Conservation (phyloP, 2,113 vertebrate species). For the Hiodon alosoides region DNA sequence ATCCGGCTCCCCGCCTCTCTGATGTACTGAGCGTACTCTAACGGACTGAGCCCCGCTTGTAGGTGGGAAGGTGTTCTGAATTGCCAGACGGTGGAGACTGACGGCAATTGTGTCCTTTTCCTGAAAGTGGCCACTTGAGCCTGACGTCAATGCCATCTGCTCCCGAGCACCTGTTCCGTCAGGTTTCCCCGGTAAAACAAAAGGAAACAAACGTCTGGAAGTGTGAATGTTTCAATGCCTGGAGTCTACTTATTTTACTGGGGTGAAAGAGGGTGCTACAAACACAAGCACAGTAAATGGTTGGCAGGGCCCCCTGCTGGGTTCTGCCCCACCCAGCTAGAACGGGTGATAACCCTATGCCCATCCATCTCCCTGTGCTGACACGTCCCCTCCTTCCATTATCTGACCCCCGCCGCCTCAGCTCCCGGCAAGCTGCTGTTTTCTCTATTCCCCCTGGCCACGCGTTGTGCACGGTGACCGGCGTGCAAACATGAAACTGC, state of each 20-base stretch:
- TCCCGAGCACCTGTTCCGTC: conserved; percentile 32
- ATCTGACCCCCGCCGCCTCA: not conserved
- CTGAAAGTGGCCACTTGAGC: conserved; percentile 19
- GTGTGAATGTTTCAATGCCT: not conserved
- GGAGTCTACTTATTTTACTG: no score
- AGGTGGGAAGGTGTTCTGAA: not conserved
- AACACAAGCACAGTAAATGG: no score
- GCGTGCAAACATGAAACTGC: conserved; percentile 12
- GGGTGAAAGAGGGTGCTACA: no score
- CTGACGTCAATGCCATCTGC: conserved; percentile 59
- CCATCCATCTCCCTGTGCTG: not conserved
- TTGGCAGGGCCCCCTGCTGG: no score
- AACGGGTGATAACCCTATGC: not conserved
- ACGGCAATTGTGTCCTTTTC: conserved; percentile 44
- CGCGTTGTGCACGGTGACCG: not conserved
- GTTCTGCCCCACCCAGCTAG: no score
- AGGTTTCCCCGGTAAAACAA: not conserved
- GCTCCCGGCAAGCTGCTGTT: not conserved
- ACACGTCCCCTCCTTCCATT: conserved; percentile 14
- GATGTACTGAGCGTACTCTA: no score
- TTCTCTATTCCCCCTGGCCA: not conserved
- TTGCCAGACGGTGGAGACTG: conserved; percentile 35
- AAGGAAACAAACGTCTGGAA: not conserved
- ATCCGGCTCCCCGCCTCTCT: not conserved
- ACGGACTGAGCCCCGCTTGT: not conserved